Evolutionary conservation across 2,888 invertebrate species (phyloP), one percentile per base, ranked within the genome.

Genomic region (Diogma glabrata): DNA sequence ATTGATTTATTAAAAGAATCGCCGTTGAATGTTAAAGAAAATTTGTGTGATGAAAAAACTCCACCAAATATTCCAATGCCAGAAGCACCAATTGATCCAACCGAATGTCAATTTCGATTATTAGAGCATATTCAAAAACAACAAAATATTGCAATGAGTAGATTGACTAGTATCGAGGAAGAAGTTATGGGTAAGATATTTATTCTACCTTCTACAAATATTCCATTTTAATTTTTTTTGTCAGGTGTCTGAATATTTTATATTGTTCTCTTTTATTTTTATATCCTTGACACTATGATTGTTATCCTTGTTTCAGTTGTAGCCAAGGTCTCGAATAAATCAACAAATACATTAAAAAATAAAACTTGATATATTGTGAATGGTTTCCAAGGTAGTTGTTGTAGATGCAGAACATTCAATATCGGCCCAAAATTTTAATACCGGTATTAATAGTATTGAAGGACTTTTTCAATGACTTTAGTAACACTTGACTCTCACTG

Each of bases 1-100:
- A 24, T 24, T 24, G 46, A 46, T 3, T 9, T 46, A 22, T 17
- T 16, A 14, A 46, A 46, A 46, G 46, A 46, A 46, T 46, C 24
- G 23, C 23, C 1, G 16, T 24, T 24, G 9, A 24, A 24, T 7
- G 7, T 6, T 24, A 9, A 24, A 24, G 7, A 10, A 23, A 23
- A 46, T 46, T n/a, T n/a, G n/a, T n/a, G n/a, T n/a, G n/a, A n/a
- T 4, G 22, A 26, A 43, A 28, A 50, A 28, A n/a, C 36, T 10
- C 10, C 20, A 7, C 69, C 67, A 4, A 63, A 65, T 47, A 79
- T 78, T 56, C 89, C 88, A 10, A 80, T 83, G 66, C 89, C 89
- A 0, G 88, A 90, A 66, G 85, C 86, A 10, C 81, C 87, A 3
- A 89, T 89, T 52, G 85, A 89, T 68, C 78, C 84, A 45, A 74